phyloP scores from a whole-genome alignment of 1,140 invertebrate genomes.

The Sinonovacula constricta region DNA sequence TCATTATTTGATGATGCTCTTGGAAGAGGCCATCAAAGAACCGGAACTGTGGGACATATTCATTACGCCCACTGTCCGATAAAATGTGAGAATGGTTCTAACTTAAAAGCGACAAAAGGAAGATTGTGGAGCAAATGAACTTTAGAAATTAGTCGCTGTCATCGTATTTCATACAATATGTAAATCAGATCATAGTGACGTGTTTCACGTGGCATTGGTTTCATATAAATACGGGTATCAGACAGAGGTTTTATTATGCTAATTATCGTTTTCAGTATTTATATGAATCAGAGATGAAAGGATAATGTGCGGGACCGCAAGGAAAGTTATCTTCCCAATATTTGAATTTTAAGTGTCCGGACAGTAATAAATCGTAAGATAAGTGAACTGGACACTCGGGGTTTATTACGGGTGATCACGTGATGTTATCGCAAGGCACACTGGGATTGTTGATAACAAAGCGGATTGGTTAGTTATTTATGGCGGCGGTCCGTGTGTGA shows the following conservation, averaged over 20 bases:
- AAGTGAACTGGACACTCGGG: neutral
- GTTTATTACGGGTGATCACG: neutral
- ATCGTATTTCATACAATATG: no score
- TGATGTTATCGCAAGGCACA: neutral
- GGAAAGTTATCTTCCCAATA: neutral
- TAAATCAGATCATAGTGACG: no score
- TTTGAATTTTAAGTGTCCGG: neutral
- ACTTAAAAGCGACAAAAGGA: no score
- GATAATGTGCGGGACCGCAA: neutral
- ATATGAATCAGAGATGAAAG: neutral
- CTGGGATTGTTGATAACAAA: neutral
- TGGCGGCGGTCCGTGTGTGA: neutral
- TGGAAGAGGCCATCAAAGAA: no score
- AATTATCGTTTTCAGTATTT: neutral
- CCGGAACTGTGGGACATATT: no score
- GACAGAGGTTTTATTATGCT: neutral
- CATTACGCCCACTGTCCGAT: no score
- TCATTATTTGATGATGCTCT: no score
- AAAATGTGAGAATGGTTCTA: no score
- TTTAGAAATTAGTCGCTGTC: no score
- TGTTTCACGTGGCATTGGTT: no score
- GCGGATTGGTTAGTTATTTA: neutral
- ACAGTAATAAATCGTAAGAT: neutral
- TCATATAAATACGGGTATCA: neutral
- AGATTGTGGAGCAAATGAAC: no score